Conservation (phyloP, 30 jellyfish, hydroid and myxozoan species). For the Chironex yamaguchii region DNA sequence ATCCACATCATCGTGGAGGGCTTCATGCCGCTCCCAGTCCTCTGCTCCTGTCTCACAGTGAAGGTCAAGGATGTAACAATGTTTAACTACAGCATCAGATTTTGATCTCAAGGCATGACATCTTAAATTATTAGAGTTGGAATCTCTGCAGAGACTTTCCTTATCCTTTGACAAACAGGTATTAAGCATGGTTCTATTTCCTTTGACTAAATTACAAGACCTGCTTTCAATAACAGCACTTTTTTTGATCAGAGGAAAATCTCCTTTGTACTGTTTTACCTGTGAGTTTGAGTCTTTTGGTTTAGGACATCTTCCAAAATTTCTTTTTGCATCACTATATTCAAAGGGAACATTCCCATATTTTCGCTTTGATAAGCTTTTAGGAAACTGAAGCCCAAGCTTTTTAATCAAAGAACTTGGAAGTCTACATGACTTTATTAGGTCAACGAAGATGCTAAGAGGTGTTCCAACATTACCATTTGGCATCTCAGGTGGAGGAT, state of each 20-base stretch:
- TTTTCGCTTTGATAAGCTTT: slow-evolving; percentile 1
- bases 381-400: slow-evolving; percentile 62
- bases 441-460: slow-evolving; percentile 4
- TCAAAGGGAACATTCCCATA: slow-evolving; percentile 40
- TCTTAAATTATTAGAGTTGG: not conserved
- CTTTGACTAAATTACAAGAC: too few relatives aligned
- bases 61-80: not conserved
- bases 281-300: not conserved
- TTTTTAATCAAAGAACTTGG: slow-evolving; percentile 65
- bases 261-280: not conserved
- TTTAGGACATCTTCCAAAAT: too few relatives aligned
- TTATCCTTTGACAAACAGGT: not conserved
- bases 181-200: not conserved
- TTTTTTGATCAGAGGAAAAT: not conserved
- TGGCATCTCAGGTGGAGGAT: slow-evolving; percentile 82
- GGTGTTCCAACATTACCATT: slow-evolving; percentile 89
- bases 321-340: slow-evolving; percentile 34
- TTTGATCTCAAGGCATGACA: too few relatives aligned
- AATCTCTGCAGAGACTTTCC: not conserved
- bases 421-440: slow-evolving; percentile 54
- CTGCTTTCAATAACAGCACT: not conserved
- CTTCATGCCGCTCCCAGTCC: slow-evolving; percentile 88
- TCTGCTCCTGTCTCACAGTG: slow-evolving; percentile 65
- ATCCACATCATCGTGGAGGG: slow-evolving; percentile 81
- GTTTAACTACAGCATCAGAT: not conserved